These are phyloP conservation scores for Syngnathus acus DNA, from an alignment of 2,797 vertebrate species.

Conservation along the genomic window DNA sequence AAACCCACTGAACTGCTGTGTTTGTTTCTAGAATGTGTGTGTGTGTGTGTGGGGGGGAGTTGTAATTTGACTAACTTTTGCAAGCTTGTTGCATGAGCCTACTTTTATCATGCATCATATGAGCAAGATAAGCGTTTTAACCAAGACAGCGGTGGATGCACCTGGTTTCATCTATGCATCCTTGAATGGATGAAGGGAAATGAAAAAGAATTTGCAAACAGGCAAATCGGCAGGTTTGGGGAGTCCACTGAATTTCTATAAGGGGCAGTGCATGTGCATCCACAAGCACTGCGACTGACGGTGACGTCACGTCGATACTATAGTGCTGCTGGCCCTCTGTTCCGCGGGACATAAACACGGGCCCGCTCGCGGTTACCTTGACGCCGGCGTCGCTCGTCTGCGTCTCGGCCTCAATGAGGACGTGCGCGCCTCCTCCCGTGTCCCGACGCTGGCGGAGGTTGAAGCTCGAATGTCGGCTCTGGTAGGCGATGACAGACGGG, in stretches of 20 bases:
- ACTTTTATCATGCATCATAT: too few species aligned
- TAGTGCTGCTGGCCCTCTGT: background rate
- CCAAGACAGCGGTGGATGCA: too few species aligned
- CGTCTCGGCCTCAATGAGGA: constrained; percentile 86
- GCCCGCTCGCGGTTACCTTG: constrained; percentile 68
- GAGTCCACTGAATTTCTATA: too few species aligned
- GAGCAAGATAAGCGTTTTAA: too few species aligned
- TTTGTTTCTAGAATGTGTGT: too few species aligned
- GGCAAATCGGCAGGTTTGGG: too few species aligned
- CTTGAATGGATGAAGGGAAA: too few species aligned
- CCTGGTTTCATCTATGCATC: too few species aligned
- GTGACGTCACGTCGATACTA: background rate
- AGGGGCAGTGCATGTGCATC: background rate
- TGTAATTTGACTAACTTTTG: too few species aligned
- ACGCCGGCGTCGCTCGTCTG: constrained; percentile 80
- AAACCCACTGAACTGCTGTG: background rate
- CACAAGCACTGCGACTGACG: background rate
- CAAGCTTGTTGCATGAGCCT: too few species aligned
- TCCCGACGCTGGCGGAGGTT: constrained; percentile 62
- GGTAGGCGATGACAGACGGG: constrained; percentile 78
- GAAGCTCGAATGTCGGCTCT: constrained; percentile 72
- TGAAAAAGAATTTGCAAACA: too few species aligned
- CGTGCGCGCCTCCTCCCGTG: constrained; percentile 52
- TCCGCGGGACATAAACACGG: background rate
- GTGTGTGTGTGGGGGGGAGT: too few species aligned